A percentile compares a stretch with the other conserved stretches of the same genome.
Conservation (phyloP, 2,113 vertebrate species). For the Podiceps cristatus region DNA sequence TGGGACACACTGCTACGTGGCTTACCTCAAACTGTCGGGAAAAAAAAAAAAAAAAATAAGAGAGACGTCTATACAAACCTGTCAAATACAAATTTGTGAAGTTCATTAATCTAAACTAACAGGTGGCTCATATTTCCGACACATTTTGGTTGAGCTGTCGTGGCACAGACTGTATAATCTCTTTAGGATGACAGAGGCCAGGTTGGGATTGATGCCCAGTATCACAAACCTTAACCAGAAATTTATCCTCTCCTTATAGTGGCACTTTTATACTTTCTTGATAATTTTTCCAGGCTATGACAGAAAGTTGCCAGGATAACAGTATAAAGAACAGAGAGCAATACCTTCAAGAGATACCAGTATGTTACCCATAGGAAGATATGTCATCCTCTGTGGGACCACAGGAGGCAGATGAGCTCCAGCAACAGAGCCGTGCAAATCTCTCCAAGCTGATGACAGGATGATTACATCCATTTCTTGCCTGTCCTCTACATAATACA, state of each 20-base stretch:
- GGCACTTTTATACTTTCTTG: background rate
- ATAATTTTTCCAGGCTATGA: background rate
- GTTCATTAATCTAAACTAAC: background rate
- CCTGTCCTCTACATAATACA: background rate
- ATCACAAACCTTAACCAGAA: background rate
- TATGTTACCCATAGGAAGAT: background rate
- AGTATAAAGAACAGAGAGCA: background rate
- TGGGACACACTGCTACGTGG: accelerated
- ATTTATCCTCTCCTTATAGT: background rate
- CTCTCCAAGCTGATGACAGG: background rate
- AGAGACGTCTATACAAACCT: background rate
- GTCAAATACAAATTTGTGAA: background rate
- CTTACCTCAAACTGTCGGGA: background rate
- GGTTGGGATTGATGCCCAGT: background rate
- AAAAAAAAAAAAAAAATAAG: too few species aligned
- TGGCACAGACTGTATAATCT: background rate
- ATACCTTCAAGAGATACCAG: background rate
- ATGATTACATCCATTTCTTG: background rate
- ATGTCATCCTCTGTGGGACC: background rate
- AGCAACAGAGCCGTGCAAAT: background rate
- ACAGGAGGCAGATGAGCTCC: background rate
- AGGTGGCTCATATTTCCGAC: background rate
- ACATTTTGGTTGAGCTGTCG: background rate
- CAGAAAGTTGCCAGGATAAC: background rate
- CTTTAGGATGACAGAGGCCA: accelerated